A percentile compares a stretch with the other conserved stretches of the same genome.
Conservation (phyloP, 2,888 invertebrate genomes). For the Cheilosia vulpina region DNA sequence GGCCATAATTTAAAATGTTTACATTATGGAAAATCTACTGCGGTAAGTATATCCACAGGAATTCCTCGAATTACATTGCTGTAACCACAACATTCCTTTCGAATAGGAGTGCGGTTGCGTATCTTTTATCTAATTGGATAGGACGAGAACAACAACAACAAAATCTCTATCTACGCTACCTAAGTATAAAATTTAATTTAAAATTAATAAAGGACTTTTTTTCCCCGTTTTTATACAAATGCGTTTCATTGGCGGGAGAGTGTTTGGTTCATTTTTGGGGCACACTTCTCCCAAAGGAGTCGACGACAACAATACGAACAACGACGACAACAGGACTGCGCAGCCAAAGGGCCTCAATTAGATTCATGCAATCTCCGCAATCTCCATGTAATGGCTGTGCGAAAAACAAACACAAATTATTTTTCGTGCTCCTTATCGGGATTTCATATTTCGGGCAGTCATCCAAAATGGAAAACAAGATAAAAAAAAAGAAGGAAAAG, state of each 20-base stretch:
- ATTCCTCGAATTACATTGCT: slow-evolving; percentile 4
- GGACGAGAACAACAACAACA: slow-evolving; percentile 8
- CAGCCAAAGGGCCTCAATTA: slow-evolving; percentile 19
- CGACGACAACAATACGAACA: not conserved
- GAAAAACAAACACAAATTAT: slow-evolving; percentile 14
- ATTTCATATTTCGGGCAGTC: slow-evolving; percentile 49
- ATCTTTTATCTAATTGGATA: slow-evolving; percentile 26
- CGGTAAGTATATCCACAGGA: not conserved
- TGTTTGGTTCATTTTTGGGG: slow-evolving; percentile 4
- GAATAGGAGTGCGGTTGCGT: slow-evolving; percentile 7
- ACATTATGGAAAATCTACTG: slow-evolving; percentile 17
- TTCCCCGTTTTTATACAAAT: not conserved
- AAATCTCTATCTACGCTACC: not conserved
- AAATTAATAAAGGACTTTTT: slow-evolving; percentile 49
- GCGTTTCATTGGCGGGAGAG: slow-evolving; percentile 8
- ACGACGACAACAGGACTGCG: slow-evolving; percentile 10
- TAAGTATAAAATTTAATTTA: slow-evolving; percentile 52
- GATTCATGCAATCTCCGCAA: not conserved
- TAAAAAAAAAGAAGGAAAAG: slow-evolving; percentile 3
- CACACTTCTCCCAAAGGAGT: slow-evolving; percentile 10
- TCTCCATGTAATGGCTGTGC: slow-evolving; percentile 26
- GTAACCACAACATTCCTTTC: slow-evolving; percentile 2
- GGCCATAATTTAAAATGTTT: slow-evolving; percentile 45
- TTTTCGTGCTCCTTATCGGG: slow-evolving; percentile 41
- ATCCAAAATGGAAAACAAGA: slow-evolving; percentile 31